These are phyloP conservation scores for Vulpes lagopus DNA, from an alignment of 2,113 vertebrate genomes.

Conservation along the genomic window DNA sequence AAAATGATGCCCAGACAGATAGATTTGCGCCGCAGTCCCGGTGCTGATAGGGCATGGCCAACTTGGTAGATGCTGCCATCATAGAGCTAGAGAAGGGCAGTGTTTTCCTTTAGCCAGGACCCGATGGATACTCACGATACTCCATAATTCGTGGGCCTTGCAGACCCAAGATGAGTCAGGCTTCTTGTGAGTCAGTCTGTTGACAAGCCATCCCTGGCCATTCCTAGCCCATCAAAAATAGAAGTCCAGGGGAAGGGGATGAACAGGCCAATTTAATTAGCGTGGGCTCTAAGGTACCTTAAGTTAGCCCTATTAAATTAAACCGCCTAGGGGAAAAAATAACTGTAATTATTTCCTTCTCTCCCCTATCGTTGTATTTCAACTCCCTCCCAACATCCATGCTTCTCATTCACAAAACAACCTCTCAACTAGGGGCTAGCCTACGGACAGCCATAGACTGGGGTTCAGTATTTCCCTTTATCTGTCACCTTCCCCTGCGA, in stretches of 20 bases:
- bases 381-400: slow-evolving; percentile 60
- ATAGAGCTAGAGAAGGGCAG: not conserved
- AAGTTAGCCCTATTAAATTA: slow-evolving; percentile 76
- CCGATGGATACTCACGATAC: not conserved
- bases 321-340: slow-evolving; percentile 76
- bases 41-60: not conserved
- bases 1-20: not conserved
- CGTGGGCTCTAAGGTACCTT: slow-evolving; percentile 73
- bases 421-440: slow-evolving; percentile 66
- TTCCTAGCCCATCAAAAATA: slow-evolving; percentile 70
- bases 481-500: slow-evolving; percentile 40
- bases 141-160: slow-evolving; percentile 24
- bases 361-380: slow-evolving; percentile 61
- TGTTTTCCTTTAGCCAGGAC: slow-evolving; percentile 3
- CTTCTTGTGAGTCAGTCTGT: slow-evolving; percentile 75
- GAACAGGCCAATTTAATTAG: slow-evolving; percentile 80
- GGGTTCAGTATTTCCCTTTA: slow-evolving; percentile 54
- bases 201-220: slow-evolving; percentile 68
- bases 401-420: slow-evolving; percentile 67
- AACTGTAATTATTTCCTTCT: slow-evolving; percentile 78
- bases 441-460: not conserved
- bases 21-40: not conserved
- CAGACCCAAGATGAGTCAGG: slow-evolving; percentile 73
- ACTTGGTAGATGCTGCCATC: not conserved
- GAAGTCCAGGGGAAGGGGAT: slow-evolving; percentile 70